Evolutionary conservation across 2,113 vertebrate genomes (phyloP).

Genomic region (Thinocorus orbignyianus): DNA sequence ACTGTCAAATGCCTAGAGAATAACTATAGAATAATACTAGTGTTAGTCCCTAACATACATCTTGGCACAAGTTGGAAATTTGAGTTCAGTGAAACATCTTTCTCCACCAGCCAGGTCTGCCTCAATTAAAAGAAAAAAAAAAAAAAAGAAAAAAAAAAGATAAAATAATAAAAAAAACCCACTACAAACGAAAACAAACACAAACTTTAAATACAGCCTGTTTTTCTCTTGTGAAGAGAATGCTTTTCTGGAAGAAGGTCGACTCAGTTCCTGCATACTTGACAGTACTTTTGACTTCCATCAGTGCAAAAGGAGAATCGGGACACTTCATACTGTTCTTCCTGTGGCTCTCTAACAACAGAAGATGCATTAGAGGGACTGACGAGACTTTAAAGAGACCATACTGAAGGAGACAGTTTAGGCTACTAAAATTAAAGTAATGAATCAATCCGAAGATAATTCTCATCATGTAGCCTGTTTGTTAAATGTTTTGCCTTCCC

Average conservation of each 20-base stretch:
- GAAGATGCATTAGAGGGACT: background rate
- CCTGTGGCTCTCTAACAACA: background rate
- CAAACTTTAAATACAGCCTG: background rate
- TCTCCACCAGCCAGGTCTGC: background rate
- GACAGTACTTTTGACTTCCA: background rate
- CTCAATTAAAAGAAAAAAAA: background rate
- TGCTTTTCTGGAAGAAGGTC: background rate
- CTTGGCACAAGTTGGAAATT: background rate
- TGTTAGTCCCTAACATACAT: background rate
- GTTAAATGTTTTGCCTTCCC: background rate
- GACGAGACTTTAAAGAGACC: background rate
- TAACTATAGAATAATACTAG: background rate
- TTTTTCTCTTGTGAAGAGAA: background rate
- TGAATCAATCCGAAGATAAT: conserved; percentile 8
- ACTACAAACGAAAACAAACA: background rate
- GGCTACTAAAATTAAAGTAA: background rate
- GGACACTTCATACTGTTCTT: conserved; percentile 8
- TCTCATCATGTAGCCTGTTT: background rate
- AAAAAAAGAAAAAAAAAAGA: background rate
- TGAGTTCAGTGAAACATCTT: background rate
- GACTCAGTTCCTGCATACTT: background rate
- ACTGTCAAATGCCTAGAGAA: background rate
- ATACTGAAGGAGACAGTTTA: background rate
- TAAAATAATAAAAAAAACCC: too few species aligned
- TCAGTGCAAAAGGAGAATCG: background rate